phyloP scores from a whole-genome alignment of 1,140 invertebrate genomes.

The Drosophila parabipectinata region DNA sequence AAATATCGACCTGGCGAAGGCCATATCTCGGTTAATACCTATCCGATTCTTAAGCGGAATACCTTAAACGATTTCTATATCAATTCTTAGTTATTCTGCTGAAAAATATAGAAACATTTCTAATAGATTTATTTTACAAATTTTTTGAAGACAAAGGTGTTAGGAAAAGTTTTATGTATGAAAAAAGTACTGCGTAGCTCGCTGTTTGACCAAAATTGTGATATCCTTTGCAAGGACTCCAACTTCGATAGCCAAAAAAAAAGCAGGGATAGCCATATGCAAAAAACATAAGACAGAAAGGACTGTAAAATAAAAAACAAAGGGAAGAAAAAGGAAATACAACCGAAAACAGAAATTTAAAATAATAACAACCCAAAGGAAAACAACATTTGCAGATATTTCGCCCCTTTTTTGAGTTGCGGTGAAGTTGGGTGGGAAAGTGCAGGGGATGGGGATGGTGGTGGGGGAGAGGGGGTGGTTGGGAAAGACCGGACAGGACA shows the following conservation, averaged over 20 bases:
- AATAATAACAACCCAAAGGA: constrained; percentile 82
- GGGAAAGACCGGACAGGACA: constrained; percentile 66
- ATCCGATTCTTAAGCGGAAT: too few relatives aligned
- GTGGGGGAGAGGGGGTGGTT: constrained; percentile 13
- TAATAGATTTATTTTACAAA: too few relatives aligned
- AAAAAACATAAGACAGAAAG: constrained; percentile 19
- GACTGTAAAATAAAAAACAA: constrained; percentile 30
- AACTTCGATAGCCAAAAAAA: constrained; percentile 4
- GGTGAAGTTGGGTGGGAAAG: constrained; percentile 31
- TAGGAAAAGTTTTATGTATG: too few relatives aligned
- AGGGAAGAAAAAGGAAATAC: constrained; percentile 37
- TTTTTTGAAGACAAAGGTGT: too few relatives aligned
- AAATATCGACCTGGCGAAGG: too few relatives aligned
- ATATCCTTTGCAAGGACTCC: neutral
- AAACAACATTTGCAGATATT: constrained; percentile 82
- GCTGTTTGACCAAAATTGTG: neutral
- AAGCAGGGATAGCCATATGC: constrained; percentile 1
- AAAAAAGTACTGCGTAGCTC: too few relatives aligned
- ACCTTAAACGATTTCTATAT: too few relatives aligned
- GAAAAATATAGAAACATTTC: too few relatives aligned
- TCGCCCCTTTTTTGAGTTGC: constrained; percentile 26
- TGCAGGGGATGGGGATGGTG: neutral
- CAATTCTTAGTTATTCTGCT: too few relatives aligned
- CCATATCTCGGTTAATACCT: too few relatives aligned
- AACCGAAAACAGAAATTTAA: constrained; percentile 64